Conservation (phyloP, 1,140 invertebrate species). For the Diploscapter pachys region DNA sequence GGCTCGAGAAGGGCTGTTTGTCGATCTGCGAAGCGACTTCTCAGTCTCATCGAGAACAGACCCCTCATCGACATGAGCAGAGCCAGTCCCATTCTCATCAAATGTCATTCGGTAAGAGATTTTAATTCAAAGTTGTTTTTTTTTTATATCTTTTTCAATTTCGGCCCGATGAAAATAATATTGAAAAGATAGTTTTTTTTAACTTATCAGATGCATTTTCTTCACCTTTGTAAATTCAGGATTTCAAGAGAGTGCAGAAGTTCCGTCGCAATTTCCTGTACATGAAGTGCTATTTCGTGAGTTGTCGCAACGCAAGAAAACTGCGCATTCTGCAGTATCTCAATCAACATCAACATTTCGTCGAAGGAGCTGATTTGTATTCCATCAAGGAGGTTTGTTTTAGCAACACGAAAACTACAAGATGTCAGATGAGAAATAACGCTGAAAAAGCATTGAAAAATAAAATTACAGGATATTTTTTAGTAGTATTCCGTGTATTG, state of each 20-base stretch:
- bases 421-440: neutral
- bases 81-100: conserved; percentile 62
- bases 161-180: too few species aligned
- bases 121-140: too few species aligned
- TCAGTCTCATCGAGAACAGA: conserved; percentile 58
- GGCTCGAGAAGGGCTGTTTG: conserved; percentile 60
- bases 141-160: too few species aligned
- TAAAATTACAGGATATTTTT: too few species aligned
- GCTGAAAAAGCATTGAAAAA: too few species aligned
- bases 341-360: conserved; percentile 71
- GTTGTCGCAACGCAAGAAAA: conserved; percentile 69
- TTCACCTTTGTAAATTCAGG: conserved; percentile 12
- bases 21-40: conserved; percentile 62
- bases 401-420: neutral
- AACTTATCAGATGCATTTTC: neutral
- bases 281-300: conserved; percentile 77
- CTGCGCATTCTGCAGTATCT: conserved; percentile 70
- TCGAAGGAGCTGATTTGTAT: conserved; percentile 70
- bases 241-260: conserved; percentile 2
- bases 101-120: conserved; percentile 28
- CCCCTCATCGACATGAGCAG: conserved; percentile 61
- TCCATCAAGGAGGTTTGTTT: conserved; percentile 73
- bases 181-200: neutral
- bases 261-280: conserved; percentile 65
- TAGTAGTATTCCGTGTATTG: too few species aligned